These are phyloP conservation scores for Phrynocephalus vlangalii DNA, from an alignment of 2,797 vertebrate species.

Conservation along the genomic window DNA sequence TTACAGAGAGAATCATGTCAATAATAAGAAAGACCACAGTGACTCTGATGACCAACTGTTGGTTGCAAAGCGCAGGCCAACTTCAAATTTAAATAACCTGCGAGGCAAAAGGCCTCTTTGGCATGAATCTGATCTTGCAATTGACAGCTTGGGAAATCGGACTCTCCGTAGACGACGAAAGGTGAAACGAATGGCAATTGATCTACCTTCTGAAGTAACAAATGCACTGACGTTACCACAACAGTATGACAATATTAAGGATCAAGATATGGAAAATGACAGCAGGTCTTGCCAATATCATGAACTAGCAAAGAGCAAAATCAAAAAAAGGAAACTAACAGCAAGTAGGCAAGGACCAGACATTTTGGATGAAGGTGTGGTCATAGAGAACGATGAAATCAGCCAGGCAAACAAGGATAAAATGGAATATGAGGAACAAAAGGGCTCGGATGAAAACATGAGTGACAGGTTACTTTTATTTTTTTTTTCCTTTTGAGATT, in stretches of 20 bases:
- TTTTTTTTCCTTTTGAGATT: conserved; percentile 56
- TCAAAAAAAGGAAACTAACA: conserved; percentile 92
- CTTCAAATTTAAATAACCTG: conserved; percentile 82
- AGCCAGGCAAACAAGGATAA: conserved; percentile 87
- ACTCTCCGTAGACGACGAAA: conserved; percentile 91
- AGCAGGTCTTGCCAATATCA: conserved; percentile 74
- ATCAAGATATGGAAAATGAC: conserved; percentile 81
- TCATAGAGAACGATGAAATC: conserved; percentile 91
- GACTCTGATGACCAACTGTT: conserved; percentile 95
- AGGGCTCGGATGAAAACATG: conserved; percentile 98
- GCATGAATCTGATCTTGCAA: conserved; percentile 86
- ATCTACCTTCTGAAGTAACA: conserved; percentile 85
- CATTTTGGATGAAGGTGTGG: conserved; percentile 90
- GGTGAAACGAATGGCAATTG: conserved; percentile 97
- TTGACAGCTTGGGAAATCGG: conserved; percentile 80
- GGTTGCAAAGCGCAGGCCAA: conserved; percentile 89
- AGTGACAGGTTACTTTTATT: conserved; percentile 94
- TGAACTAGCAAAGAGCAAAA: conserved; percentile 85
- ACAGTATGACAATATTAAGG: conserved; percentile 77
- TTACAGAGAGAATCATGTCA: conserved; percentile 84
- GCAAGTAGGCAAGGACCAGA: conserved; percentile 82
- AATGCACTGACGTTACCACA: conserved; percentile 85
- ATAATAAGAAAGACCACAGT: conserved; percentile 90
- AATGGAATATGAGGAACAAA: conserved; percentile 96
- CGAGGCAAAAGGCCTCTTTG: conserved; percentile 91